phyloP scores from a whole-genome alignment of 2,797 vertebrate species.

The Anguilla pacifica region DNA sequence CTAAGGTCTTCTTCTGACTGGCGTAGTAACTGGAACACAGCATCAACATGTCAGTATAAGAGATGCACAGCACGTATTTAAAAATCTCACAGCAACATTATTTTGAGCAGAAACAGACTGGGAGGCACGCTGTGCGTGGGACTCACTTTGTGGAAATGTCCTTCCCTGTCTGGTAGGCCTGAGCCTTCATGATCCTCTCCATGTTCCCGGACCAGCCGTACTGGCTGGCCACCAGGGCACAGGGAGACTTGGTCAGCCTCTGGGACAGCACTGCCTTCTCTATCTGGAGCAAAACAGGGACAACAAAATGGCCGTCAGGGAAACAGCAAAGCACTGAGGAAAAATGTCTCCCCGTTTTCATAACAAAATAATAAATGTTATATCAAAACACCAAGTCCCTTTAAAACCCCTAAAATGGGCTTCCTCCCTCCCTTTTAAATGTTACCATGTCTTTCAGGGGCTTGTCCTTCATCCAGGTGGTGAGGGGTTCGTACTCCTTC shows the following conservation, averaged over 20 bases:
- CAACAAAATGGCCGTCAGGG: background rate
- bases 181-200: conserved; percentile 99
- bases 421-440: too few species aligned
- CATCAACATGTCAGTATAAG: background rate
- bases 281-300: conserved; percentile 69
- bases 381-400: background rate
- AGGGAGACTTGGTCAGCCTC: conserved; percentile 90
- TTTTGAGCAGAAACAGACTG: background rate
- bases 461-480: conserved; percentile 96
- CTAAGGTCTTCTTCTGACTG: conserved; percentile 97
- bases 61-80: too few species aligned
- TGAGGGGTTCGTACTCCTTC: conserved; percentile 94
- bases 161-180: conserved; percentile 98
- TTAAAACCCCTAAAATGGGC: background rate
- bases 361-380: background rate
- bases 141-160: conserved; percentile 96
- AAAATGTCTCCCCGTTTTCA: background rate
- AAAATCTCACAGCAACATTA: background rate
- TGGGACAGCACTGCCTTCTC: conserved; percentile 95
- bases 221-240: conserved; percentile 95
- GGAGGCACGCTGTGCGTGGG: accelerated
- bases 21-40: conserved; percentile 85
- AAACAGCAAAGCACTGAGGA: background rate
- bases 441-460: conserved; percentile 91
- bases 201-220: conserved; percentile 99